A percentile compares a stretch with the other conserved stretches of the same genome.
Conservation (phyloP, 2,888 invertebrate genomes). For the Crepidodera aurea region DNA sequence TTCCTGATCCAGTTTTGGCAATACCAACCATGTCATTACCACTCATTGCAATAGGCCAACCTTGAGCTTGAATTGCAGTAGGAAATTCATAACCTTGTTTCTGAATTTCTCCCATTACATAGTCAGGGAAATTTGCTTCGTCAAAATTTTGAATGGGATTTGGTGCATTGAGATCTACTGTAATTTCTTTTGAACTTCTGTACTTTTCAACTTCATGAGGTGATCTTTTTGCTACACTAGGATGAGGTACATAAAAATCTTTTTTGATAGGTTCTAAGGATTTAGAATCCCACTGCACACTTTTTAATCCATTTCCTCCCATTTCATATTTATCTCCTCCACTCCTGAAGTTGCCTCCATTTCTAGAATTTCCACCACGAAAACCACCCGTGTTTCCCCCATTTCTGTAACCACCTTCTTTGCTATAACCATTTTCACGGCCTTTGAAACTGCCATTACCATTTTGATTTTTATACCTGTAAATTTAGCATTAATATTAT, state of each 20-base stretch:
- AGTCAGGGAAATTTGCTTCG: constrained; percentile 82
- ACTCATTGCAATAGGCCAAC: constrained; percentile 86
- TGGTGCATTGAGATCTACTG: constrained; percentile 78
- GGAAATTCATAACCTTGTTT: constrained; percentile 80
- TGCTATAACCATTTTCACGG: constrained; percentile 10
- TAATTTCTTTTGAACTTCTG: constrained; percentile 81
- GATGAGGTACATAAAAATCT: constrained; percentile 81
- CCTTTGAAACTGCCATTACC: constrained; percentile 9
- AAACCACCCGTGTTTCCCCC: constrained; percentile 4
- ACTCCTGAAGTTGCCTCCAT: constrained; percentile 19
- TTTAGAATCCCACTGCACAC: constrained; percentile 75
- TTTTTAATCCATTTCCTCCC: constrained; percentile 21
- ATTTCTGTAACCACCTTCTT: background rate
- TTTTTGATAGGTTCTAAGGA: constrained; percentile 82
- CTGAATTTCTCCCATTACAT: constrained; percentile 75
- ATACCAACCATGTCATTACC: constrained; percentile 88
- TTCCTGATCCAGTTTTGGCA: constrained; percentile 84
- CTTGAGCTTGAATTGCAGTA: constrained; percentile 86
- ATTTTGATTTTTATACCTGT: constrained; percentile 14
- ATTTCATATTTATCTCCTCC: constrained; percentile 14
- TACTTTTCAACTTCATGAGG: constrained; percentile 76
- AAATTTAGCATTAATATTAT: background rate
- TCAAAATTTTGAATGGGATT: constrained; percentile 81
- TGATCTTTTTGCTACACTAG: constrained; percentile 69
- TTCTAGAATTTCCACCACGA: constrained; percentile 12